A percentile compares a stretch with the other conserved stretches of the same genome.
Evolutionary conservation across 2,797 vertebrate species (phyloP).

Genomic region (Acanthis flammea): DNA sequence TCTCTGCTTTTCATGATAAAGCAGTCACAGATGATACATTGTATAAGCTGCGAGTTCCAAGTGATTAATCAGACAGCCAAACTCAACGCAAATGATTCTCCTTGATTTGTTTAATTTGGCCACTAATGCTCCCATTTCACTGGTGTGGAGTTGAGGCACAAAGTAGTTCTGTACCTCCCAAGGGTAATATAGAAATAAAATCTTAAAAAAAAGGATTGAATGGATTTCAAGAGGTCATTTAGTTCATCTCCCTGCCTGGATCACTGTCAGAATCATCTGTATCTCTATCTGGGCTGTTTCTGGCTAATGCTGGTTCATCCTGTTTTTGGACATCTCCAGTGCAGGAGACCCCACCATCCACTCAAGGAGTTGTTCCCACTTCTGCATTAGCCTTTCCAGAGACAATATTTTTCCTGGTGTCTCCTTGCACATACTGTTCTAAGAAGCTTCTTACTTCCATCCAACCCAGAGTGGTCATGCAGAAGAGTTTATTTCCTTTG

Average conservation of each 20-base stretch:
- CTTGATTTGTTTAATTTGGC: not conserved
- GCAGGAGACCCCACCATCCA: not conserved
- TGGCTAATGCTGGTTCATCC: not conserved
- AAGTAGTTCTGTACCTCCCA: not conserved
- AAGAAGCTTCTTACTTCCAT: not conserved
- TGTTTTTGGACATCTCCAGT: not conserved
- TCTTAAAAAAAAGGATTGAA: not conserved
- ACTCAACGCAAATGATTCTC: not conserved
- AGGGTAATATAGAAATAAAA: not conserved
- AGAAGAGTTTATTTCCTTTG: not conserved
- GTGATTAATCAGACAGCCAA: not conserved
- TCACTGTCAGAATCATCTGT: not conserved
- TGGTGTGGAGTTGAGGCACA: not conserved
- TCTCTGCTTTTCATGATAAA: conserved; percentile 38
- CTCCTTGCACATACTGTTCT: not conserved
- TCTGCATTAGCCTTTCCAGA: not conserved
- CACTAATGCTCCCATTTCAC: not conserved
- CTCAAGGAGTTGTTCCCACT: not conserved
- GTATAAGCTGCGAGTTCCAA: not conserved
- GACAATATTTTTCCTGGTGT: not conserved
- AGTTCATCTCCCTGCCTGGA: not conserved
- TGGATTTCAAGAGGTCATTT: not conserved
- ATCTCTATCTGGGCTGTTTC: not conserved
- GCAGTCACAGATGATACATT: not conserved
- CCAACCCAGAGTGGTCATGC: not conserved